Base-by-base conservation (phyloP, 2,797 vertebrate genomes). In the Tachyglossus aculeatus region DNA sequence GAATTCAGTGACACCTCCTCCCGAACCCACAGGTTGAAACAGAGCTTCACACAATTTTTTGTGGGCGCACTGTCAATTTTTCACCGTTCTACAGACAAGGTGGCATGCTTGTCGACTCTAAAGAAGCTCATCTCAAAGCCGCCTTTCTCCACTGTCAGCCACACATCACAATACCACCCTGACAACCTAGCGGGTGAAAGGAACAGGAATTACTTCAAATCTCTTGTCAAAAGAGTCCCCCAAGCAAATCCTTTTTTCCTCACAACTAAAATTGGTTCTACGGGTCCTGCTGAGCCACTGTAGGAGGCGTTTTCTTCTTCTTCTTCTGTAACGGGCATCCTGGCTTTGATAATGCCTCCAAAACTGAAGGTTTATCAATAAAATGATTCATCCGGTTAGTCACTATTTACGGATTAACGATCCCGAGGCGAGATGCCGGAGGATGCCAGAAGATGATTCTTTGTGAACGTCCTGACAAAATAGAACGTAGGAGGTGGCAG, bases 351-450 rank as follows among this genome's bases (percentile, higher is more conserved):
- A 81, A 27, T 58, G 24, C 24, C 60, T 79, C 57, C 60, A 68
- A 29, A 48, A 76, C n/a, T 37, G 69, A 39, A 77, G 37, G 71
- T 57, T 3, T 77, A 38, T 77, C 79, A 77, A 53, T 67, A 33
- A 62, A 72, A 83, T 71, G 81, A 84, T 67, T n/a, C n/a, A n/a
- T n/a, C n/a, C n/a, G 44, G 60, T 74, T 77, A 73, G 78, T 74
- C 0, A 2, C 43, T 82, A 79, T 63, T 82, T 82, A 77, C 54
- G 66, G 22, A 77, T 55, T 48, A 48, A 29, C 18, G 19, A n/a
- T 10, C 63, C 65, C 67, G 67, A 0, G 2, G 72, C 31, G 51
- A 76, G 40, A 40, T 71, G 21, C 51, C 83, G 66, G 41, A 64
- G 81, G 85, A 72, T 75, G 79, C 63, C 81, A 88, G 58, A 47